Conservation (phyloP, 2,113 vertebrate genomes). For the Morone chrysops region DNA sequence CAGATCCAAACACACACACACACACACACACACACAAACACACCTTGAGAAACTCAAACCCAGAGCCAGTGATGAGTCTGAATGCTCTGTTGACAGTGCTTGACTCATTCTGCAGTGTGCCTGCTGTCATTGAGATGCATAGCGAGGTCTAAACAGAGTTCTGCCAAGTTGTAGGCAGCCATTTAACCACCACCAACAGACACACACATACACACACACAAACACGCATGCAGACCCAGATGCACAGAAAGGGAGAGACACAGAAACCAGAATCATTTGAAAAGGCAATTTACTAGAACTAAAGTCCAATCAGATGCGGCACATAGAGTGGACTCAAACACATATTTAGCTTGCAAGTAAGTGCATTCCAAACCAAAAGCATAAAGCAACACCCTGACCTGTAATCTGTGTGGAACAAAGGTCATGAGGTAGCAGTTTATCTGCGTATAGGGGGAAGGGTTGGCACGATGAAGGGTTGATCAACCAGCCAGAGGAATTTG, state of each 20-base stretch:
- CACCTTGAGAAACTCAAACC: constrained; percentile 40
- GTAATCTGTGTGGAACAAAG: constrained; percentile 59
- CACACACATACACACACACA: constrained; percentile 16
- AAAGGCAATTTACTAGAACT: constrained; percentile 27
- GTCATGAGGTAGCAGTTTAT: constrained; percentile 45
- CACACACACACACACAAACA: constrained; percentile 20
- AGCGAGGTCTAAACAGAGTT: constrained; percentile 57
- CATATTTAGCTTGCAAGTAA: not conserved
- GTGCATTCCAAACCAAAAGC: constrained; percentile 4
- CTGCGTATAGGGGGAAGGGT: not conserved
- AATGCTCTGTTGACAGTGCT: constrained; percentile 60
- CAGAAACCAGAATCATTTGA: constrained; percentile 25
- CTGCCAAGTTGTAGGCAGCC: constrained; percentile 77
- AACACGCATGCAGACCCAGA: constrained; percentile 33
- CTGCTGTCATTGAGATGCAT: constrained; percentile 79
- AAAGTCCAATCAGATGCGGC: not conserved
- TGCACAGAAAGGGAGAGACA: constrained; percentile 21
- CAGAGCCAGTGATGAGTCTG: constrained; percentile 49
- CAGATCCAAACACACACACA: constrained; percentile 3
- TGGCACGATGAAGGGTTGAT: constrained; percentile 20
- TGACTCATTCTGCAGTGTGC: constrained; percentile 70
- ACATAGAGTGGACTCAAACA: not conserved
- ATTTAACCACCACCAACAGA: constrained; percentile 53
- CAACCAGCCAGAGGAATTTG: not conserved
- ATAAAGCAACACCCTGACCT: constrained; percentile 17